Evolutionary conservation across 1,140 invertebrate species (phyloP).

Genomic region (Drosophila bipectinata): DNA sequence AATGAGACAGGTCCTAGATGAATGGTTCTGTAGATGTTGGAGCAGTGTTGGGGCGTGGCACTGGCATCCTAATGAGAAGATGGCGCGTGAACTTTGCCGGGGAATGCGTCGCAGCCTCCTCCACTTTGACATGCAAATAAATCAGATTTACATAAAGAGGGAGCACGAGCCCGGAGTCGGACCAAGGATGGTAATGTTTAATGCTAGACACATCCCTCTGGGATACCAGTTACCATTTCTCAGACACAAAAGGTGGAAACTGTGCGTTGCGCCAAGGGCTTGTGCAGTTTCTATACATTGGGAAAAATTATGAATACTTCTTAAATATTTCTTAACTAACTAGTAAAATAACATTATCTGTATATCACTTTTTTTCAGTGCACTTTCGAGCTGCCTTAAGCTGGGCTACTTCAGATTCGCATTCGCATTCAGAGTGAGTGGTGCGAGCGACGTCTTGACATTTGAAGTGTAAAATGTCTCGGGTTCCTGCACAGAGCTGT

Average conservation of each 20-base stretch:
- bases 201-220: conserved; percentile 13
- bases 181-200: conserved; percentile 30
- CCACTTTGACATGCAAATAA: conserved; percentile 83
- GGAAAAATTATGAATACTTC: not conserved
- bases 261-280: conserved; percentile 41
- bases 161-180: conserved; percentile 12
- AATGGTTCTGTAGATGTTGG: conserved; percentile 14
- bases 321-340: not conserved
- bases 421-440: conserved; percentile 16
- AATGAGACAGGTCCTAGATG: conserved; percentile 24
- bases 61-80: conserved; percentile 57
- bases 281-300: conserved; percentile 27
- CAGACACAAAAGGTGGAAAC: conserved; percentile 50
- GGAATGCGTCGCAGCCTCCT: conserved; percentile 35
- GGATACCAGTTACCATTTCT: conserved; percentile 33
- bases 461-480: conserved; percentile 43
- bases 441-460: conserved; percentile 45
- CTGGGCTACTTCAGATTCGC: conserved; percentile 34
- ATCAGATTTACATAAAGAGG: conserved; percentile 81
- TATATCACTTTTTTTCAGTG: not conserved
- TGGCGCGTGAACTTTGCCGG: conserved; percentile 54
- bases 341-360: not conserved
- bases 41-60: conserved; percentile 1
- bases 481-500: conserved; percentile 7
- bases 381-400: conserved; percentile 1